These are phyloP conservation scores for Pantherophis guttatus DNA, from an alignment of 2,113 vertebrate species.

Conservation along the genomic window DNA sequence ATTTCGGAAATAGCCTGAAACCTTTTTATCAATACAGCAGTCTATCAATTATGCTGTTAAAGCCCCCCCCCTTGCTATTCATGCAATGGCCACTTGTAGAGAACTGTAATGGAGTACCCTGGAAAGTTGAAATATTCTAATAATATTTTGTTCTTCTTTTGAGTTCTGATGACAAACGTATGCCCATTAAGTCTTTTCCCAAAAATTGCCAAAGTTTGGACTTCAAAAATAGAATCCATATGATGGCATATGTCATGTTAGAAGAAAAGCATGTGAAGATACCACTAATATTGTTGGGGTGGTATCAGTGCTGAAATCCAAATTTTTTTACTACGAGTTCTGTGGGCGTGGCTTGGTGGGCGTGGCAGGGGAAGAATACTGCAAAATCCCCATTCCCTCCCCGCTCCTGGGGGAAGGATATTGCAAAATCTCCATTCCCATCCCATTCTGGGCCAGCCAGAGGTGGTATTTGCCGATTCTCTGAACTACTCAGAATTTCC, in stretches of 20 bases:
- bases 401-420: too few relatives aligned
- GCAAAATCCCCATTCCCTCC: too few relatives aligned
- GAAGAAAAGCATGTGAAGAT: background rate
- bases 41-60: background rate
- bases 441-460: too few relatives aligned
- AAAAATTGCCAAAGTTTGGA: background rate
- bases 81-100: background rate
- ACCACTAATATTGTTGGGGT: background rate
- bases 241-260: background rate
- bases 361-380: too few relatives aligned
- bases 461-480: too few relatives aligned
- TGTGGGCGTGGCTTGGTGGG: too few relatives aligned
- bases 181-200: background rate
- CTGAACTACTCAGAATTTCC: too few relatives aligned
- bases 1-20: background rate
- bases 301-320: too few relatives aligned
- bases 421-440: too few relatives aligned
- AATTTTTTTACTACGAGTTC: too few relatives aligned
- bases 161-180: background rate
- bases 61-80: background rate
- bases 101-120: too few relatives aligned
- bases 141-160: background rate
- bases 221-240: background rate
- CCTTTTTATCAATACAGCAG: background rate
- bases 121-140: background rate